Conservation (phyloP, 2,797 vertebrate species). For the Anguilla megastoma region DNA sequence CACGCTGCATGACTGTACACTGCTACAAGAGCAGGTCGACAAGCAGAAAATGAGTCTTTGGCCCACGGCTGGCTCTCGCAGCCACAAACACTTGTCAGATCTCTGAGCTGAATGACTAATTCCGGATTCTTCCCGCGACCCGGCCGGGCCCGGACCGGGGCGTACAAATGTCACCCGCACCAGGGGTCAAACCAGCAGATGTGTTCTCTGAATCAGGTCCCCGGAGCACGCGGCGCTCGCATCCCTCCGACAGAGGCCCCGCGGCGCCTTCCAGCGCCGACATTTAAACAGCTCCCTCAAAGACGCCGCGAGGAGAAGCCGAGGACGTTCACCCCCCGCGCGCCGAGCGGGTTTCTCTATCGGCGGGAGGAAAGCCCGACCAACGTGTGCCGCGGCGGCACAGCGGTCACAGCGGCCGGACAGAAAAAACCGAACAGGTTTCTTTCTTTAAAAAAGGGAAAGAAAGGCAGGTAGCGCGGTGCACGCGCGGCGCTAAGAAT, state of each 20-base stretch:
- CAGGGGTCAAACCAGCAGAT: neutral
- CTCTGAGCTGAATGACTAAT: neutral
- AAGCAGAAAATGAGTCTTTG: slow-evolving; percentile 8
- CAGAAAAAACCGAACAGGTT: neutral
- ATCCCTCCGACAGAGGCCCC: neutral
- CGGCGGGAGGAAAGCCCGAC: neutral
- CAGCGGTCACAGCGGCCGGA: neutral
- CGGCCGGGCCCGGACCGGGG: neutral
- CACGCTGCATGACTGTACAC: neutral
- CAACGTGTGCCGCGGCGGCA: neutral
- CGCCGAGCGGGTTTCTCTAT: neutral
- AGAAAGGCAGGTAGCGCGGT: neutral
- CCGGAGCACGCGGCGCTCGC: neutral
- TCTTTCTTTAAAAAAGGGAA: neutral
- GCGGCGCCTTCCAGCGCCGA: neutral
- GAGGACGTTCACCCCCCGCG: neutral
- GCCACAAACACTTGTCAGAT: neutral
- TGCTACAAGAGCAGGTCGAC: neutral
- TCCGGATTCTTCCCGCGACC: neutral
- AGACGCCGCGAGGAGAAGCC: neutral
- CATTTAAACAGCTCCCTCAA: neutral
- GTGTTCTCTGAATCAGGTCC: neutral
- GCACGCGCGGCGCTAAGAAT: neutral
- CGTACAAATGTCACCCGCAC: neutral
- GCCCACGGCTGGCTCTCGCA: neutral